These are phyloP conservation scores for Drosophila pseudoananassae DNA, from an alignment of 1,140 invertebrate species.

Conservation along the genomic window DNA sequence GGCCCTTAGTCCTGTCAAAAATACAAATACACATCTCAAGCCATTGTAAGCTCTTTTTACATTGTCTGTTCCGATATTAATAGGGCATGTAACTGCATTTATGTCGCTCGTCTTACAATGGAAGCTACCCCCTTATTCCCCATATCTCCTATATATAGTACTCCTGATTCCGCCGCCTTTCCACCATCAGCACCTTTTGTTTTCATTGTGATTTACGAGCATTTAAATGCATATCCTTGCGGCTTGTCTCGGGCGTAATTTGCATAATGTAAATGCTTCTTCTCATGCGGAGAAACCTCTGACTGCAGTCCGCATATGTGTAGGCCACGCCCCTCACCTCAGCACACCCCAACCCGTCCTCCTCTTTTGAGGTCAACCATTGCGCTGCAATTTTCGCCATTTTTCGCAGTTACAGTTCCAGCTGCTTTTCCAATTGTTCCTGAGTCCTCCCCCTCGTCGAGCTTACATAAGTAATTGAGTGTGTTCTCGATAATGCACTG, in stretches of 20 bases:
- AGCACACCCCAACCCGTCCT: not conserved
- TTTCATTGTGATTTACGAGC: slow-evolving; percentile 75
- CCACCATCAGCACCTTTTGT: slow-evolving; percentile 64
- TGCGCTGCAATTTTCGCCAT: slow-evolving; percentile 62
- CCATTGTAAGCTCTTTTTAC: too few species aligned
- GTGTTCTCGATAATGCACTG: slow-evolving; percentile 80
- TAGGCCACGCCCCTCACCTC: not conserved
- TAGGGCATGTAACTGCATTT: slow-evolving; percentile 63
- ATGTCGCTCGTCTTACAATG: slow-evolving; percentile 53
- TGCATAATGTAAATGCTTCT: slow-evolving; percentile 75
- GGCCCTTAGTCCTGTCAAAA: not conserved
- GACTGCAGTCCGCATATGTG: slow-evolving; percentile 41
- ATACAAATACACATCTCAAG: slow-evolving; percentile 3
- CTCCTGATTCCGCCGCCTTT: not conserved
- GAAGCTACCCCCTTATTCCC: not conserved
- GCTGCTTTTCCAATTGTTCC: slow-evolving; percentile 75
- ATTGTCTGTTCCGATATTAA: slow-evolving; percentile 37
- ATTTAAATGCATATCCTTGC: slow-evolving; percentile 77
- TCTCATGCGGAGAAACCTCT: slow-evolving; percentile 37
- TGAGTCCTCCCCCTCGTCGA: slow-evolving; percentile 15
- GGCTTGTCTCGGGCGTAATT: slow-evolving; percentile 64
- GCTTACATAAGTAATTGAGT: slow-evolving; percentile 82
- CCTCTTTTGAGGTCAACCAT: slow-evolving; percentile 68
- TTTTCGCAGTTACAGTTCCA: slow-evolving; percentile 59
- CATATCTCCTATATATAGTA: not conserved